Percentiles rank a stretch among this genome's conserved stretches.
Evolutionary conservation across 2,113 vertebrate genomes (phyloP).

Genomic region (Emberiza fucata): DNA sequence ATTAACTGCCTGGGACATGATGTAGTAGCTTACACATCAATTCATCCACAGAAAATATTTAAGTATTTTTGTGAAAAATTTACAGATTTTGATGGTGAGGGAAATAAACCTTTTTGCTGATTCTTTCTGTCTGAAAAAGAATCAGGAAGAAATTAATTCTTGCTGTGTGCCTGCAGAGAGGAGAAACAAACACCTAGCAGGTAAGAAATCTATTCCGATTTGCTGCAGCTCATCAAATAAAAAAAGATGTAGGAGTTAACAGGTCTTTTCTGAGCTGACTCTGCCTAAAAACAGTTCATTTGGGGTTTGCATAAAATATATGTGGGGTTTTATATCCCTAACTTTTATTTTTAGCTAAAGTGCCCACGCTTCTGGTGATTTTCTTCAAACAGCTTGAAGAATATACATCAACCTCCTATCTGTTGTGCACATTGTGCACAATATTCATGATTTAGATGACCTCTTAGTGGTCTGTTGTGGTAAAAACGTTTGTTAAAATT

Average conservation of each 20-base stretch:
- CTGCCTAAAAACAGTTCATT: not conserved
- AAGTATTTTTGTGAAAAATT: not conserved
- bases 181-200: not conserved
- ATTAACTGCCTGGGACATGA: not conserved
- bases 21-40: not conserved
- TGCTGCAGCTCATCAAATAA: not conserved
- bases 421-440: not conserved
- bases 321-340: not conserved
- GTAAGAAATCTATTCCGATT: not conserved
- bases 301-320: not conserved
- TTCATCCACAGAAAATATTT: not conserved
- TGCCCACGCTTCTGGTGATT: not conserved
- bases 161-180: fast-evolving
- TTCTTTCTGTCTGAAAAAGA: not conserved
- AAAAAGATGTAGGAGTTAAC: not conserved
- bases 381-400: not conserved
- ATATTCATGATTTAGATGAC: not conserved
- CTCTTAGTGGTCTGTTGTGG: not conserved
- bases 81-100: not conserved
- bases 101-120: not conserved
- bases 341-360: not conserved
- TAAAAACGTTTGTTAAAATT: not conserved
- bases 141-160: not conserved
- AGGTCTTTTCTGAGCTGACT: not conserved
- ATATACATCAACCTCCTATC: not conserved